Conservation (phyloP, 1,140 invertebrate genomes). For the Phymorhynchus buccinoides region DNA sequence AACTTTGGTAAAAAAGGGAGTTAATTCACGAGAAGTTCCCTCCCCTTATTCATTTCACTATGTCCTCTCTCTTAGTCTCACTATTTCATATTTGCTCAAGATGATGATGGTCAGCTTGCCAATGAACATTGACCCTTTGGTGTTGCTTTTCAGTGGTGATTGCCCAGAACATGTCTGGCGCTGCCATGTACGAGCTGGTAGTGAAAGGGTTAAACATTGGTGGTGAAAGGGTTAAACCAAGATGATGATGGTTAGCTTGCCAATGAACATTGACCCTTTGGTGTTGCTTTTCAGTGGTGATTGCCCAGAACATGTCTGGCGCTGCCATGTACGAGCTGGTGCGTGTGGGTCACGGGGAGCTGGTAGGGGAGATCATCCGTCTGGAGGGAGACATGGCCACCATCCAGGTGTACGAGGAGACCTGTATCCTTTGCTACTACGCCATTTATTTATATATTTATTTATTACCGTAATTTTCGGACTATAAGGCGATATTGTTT, state of each 20-base stretch:
- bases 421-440: conserved; percentile 78
- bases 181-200: conserved; percentile 99
- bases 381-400: conserved; percentile 99
- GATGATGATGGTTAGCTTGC: no score
- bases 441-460: no score
- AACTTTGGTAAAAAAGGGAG: no score
- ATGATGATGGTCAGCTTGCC: no score
- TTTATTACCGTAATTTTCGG: no score
- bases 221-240: no score
- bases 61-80: no score
- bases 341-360: conserved; percentile 96
- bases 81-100: no score
- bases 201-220: no score
- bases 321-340: conserved; percentile 99
- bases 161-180: conserved; percentile 98
- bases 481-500: no score
- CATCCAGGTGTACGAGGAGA: conserved; percentile 99
- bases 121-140: conserved; percentile 47
- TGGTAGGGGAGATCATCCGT: conserved; percentile 99
- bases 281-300: conserved; percentile 88
- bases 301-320: conserved; percentile 98
- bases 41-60: no score
- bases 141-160: conserved; percentile 88
- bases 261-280: conserved; percentile 47
- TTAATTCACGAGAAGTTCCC: no score